Evolutionary conservation across 2,888 invertebrate genomes (phyloP).

Genomic region (Habrosyne pyritoides): DNA sequence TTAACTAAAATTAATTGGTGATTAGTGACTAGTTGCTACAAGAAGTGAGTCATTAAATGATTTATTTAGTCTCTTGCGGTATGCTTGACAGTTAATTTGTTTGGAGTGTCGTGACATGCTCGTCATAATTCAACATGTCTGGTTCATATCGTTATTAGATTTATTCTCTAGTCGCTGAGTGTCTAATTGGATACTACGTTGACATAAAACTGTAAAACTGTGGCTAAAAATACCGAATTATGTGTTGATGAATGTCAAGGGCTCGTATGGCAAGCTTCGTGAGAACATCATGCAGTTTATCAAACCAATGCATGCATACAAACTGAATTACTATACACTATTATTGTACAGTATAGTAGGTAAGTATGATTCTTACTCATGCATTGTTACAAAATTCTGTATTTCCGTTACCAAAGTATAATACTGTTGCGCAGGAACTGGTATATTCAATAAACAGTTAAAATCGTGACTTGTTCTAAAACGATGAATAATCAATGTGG

Average conservation of each 20-base stretch:
- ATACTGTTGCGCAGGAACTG: background rate
- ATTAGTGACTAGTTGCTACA: conserved; percentile 48
- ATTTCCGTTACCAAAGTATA: background rate
- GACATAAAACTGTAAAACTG: background rate
- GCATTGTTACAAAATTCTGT: background rate
- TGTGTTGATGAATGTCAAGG: background rate
- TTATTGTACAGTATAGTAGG: background rate
- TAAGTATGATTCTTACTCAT: background rate
- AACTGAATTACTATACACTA: background rate
- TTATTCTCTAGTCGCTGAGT: background rate
- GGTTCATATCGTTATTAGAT: conserved; percentile 2
- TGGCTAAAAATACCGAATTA: background rate
- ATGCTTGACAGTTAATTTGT: conserved; percentile 5
- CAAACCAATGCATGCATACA: background rate
- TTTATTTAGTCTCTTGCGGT: conserved; percentile 5
- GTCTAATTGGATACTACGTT: background rate
- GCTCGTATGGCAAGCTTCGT: too few species aligned
- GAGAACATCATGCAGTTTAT: too few species aligned
- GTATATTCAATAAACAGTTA: background rate
- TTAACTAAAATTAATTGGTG: conserved; percentile 64
- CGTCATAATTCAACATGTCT: conserved; percentile 6
- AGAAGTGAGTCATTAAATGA: conserved; percentile 44
- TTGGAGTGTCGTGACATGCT: conserved; percentile 6
- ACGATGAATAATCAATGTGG: background rate
- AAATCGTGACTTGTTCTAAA: background rate